Evolutionary conservation across 1,140 invertebrate genomes (phyloP).

Genomic region (Laupala kohalensis): DNA sequence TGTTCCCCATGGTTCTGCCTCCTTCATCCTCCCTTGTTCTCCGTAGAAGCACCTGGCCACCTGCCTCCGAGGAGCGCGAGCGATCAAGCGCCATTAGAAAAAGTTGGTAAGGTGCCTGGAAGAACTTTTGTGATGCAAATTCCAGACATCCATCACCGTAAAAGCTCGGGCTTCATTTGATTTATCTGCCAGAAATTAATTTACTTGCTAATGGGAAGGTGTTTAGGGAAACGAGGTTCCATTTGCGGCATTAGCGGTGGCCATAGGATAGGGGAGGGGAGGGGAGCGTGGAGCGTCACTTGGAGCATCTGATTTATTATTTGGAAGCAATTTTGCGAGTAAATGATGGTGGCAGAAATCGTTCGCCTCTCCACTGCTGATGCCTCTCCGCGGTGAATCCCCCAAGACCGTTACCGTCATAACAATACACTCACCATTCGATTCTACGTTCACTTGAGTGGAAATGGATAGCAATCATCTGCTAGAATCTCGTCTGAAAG

Average conservation of each 20-base stretch:
- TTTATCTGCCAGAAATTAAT: neutral
- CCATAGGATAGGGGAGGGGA: neutral
- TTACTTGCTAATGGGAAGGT: neutral
- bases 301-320: neutral
- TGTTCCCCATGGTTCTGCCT: too few relatives aligned
- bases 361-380: too few relatives aligned
- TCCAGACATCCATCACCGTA: neutral
- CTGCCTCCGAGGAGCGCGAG: too few relatives aligned
- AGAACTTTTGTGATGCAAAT: neutral
- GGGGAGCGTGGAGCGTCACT: neutral
- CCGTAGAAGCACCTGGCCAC: too few relatives aligned
- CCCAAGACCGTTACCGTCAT: too few relatives aligned
- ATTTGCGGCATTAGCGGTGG: neutral
- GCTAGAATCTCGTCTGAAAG: too few relatives aligned
- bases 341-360: neutral
- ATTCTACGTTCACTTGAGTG: too few relatives aligned
- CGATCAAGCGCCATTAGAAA: neutral
- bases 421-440: too few relatives aligned
- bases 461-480: too few relatives aligned
- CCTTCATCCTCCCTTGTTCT: too few relatives aligned
- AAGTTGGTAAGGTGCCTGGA: neutral
- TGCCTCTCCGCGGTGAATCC: too few relatives aligned
- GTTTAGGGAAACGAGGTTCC: neutral
- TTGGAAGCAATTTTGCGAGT: neutral
- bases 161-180: neutral